Conservation (phyloP, 37 sponge, comb jelly and placozoan species). For the Oopsacas minuta region DNA sequence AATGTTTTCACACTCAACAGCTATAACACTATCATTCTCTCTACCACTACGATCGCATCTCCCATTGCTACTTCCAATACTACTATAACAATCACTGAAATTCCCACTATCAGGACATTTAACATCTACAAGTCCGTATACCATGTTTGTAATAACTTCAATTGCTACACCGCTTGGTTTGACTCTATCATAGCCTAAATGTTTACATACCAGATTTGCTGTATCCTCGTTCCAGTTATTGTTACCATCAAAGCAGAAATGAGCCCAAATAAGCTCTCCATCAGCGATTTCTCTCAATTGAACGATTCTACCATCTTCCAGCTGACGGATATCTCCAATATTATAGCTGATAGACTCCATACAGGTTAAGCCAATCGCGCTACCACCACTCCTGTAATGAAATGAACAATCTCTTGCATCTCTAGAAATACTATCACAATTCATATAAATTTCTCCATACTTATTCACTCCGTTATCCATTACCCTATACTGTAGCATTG, state of each 20-base stretch:
- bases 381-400: neutral
- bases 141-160: neutral
- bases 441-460: neutral
- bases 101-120: neutral
- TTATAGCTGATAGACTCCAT: neutral
- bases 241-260: neutral
- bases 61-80: too few relatives aligned
- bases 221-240: neutral
- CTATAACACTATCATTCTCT: neutral
- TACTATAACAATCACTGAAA: neutral
- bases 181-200: neutral
- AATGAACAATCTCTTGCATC: neutral
- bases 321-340: neutral
- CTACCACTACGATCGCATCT: neutral
- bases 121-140: neutral
- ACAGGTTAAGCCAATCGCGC: neutral
- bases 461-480: too few relatives aligned
- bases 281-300: neutral
- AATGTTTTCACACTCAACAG: neutral
- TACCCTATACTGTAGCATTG: neutral
- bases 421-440: neutral
- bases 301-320: neutral
- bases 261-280: neutral
- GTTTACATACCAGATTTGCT: neutral
- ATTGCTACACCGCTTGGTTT: neutral